Base-by-base conservation (phyloP, 2,113 vertebrate genomes). In the Mystacornis crossleyi region DNA sequence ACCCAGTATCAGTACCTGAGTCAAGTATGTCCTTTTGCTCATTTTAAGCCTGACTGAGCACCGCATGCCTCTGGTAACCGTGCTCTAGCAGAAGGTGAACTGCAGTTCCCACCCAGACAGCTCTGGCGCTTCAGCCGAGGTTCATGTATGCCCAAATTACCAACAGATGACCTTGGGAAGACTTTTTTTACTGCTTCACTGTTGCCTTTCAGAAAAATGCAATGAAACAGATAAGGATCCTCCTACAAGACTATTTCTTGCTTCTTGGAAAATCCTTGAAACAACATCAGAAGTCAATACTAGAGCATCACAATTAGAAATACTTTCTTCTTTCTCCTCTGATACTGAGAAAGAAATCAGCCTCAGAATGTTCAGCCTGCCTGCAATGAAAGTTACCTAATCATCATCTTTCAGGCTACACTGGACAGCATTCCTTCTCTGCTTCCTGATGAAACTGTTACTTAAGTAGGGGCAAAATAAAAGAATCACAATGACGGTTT, bases 381-480 rank as follows among this genome's bases (percentile, higher is more conserved):
- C 18, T 67, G 9, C 33, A 69, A 33, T 29, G 10, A 34, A 72
- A 77, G 45, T 38, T 91, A 55, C 62, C 40, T 48, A 18, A 45
- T 66, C 17, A 48, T 45, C 33, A 51, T 12, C 53, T 53, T 72
- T 57, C 34, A 47, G 47, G 33, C 57, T 62, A 33, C 43, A 42
- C 1, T 47, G 9, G 57, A 48, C 53, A 67, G 33, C 38, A 64
- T 67, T 90, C 43, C 9, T 92, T 86, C 53, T 67, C 26, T 88
- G 18, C 23, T 86, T 78, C 43, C 14, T 60, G 38, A 45, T 79
- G 17, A 54, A 94, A 78, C 25, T 38, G 24, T 69, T 54, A 31
- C 20, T 58, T 65, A 45, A 7, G 1, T 9, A 53, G 15, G 10
- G 8, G 6, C 2, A 2, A 2, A 38, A 48, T 54, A 23, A 14